Base-by-base conservation (phyloP, 2,888 invertebrate genomes). In the Lasioglossum zephyrum region DNA sequence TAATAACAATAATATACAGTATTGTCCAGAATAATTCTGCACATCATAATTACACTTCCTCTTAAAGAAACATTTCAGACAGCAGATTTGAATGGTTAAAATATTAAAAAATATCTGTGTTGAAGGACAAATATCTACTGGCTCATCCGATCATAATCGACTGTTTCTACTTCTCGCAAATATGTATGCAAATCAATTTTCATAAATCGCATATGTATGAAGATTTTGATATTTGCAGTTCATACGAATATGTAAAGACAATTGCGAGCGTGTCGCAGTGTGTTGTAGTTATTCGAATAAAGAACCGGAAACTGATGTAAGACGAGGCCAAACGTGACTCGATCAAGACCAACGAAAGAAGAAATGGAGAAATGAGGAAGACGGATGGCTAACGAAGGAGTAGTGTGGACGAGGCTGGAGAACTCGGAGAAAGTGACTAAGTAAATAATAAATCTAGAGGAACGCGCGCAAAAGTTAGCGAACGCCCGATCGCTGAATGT, bases 371-470 rank as follows among this genome's bases (percentile, higher is more conserved):
- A 69, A 63, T 16, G 63, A 63, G 31, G 16, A 31, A 63, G 63
- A 63, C 8, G 31, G 8, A 39, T 22, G 22, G 66, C 3, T 39
- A 39, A 66, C 66, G 66, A 18, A 66, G 36, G 36, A 36, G 36
- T 8, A 16, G 66, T 8, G 18, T 36, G 31, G 26, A 31, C 31
- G 66, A 36, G 18, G 6, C 66, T 8, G 1, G 22, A 39, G 9
- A 18, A 36, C 36, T 18, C 22, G 66, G 39, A 4, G 66, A 69
- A 69, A 39, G 66, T 69, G 66, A 22, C 66, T 69, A 39, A 69
- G 66, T 22, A 39, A 69, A 39, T 36, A 69, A 69, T 69, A 69
- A 69, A 69, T 69, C 66, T 39, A 69, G 39, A 39, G 66, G 66
- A 36, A 39, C 36, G 66, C 66, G 36, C 66, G 36, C 13, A 16